A percentile compares a stretch with the other conserved stretches of the same genome.
Evolutionary conservation across 2,888 invertebrate genomes (phyloP).

Genomic region (Entomobrya proxima): DNA sequence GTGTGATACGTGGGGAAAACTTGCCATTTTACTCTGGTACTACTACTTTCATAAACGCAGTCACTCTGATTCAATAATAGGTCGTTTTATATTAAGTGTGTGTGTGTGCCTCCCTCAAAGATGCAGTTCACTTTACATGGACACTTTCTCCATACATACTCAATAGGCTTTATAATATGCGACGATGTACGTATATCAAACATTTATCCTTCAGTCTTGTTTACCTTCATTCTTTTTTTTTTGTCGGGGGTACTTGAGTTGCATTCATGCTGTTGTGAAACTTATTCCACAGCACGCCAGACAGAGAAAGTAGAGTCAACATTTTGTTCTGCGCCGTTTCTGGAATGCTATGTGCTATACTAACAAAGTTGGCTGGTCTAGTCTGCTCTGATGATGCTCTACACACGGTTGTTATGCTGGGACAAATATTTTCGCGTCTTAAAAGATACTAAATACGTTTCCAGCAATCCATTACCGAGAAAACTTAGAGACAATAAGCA

Average conservation of each 20-base stretch:
- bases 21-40: too few relatives aligned
- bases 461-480: too few relatives aligned
- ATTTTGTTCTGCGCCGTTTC: too few relatives aligned
- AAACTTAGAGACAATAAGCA: too few relatives aligned
- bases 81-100: not conserved
- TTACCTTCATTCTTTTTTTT: slow-evolving; percentile 16
- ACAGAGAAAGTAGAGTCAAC: not conserved
- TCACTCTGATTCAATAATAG: not conserved
- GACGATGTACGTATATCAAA: not conserved
- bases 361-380: too few relatives aligned
- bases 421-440: not conserved
- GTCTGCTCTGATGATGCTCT: too few relatives aligned
- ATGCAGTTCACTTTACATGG: not conserved
- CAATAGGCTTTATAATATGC: not conserved
- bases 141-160: not conserved
- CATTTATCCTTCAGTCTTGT: not conserved
- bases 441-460: not conserved
- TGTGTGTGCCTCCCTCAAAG: not conserved
- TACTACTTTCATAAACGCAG: too few relatives aligned
- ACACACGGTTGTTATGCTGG: too few relatives aligned
- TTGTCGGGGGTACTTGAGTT: not conserved
- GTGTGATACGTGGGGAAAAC: too few relatives aligned
- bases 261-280: not conserved
- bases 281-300: too few relatives aligned
- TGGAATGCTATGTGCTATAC: not conserved